These are phyloP conservation scores for Gadus chalcogrammus DNA, from an alignment of 2,113 vertebrate genomes.

Conservation along the genomic window DNA sequence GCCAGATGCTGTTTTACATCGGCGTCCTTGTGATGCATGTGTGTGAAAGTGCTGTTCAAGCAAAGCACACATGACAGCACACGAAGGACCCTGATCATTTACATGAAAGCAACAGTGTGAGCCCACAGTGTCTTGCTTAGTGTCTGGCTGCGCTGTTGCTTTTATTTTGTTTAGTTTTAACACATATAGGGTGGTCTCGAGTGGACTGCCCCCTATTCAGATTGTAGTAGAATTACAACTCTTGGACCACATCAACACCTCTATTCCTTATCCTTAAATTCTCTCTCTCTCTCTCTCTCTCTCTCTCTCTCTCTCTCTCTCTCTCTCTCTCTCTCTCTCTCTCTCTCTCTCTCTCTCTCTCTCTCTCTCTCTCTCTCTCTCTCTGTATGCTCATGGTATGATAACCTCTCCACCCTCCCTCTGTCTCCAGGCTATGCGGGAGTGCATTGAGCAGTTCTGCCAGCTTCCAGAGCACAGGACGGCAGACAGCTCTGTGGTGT, in stretches of 20 bases:
- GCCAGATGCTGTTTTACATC: background rate
- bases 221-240: too few species aligned
- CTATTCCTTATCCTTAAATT: too few species aligned
- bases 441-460: slow-evolving; percentile 79
- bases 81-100: background rate
- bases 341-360: too few species aligned
- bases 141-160: background rate
- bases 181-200: too few species aligned
- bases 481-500: slow-evolving; percentile 84
- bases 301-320: too few species aligned
- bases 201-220: too few species aligned
- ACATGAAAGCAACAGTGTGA: background rate
- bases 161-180: background rate
- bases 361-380: too few species aligned
- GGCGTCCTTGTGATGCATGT: background rate
- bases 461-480: slow-evolving; percentile 68
- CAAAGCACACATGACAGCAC: background rate
- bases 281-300: too few species aligned
- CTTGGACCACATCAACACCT: too few species aligned
- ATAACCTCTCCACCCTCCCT: background rate
- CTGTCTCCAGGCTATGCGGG: slow-evolving; percentile 78
- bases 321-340: too few species aligned
- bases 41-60: background rate
- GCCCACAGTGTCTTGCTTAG: background rate
- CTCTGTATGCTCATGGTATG: too few species aligned